These are phyloP conservation scores for Poeciliopsis turrubarensis DNA, from an alignment of 2,113 vertebrate species.

Conservation along the genomic window DNA sequence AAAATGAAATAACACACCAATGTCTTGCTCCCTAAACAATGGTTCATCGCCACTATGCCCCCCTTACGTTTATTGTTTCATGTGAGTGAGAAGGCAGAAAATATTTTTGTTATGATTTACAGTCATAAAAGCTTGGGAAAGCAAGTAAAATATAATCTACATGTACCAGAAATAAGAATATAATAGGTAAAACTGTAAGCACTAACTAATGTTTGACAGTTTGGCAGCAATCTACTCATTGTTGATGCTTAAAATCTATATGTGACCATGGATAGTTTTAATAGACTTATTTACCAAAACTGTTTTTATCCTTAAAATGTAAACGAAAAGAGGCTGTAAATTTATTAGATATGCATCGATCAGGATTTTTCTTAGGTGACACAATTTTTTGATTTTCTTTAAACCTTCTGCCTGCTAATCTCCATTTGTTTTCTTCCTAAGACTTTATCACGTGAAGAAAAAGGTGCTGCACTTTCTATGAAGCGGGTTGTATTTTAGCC, in stretches of 20 bases:
- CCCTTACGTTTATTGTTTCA: background rate
- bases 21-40: background rate
- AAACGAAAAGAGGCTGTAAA: background rate
- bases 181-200: background rate
- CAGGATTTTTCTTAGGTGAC: background rate
- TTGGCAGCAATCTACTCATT: background rate
- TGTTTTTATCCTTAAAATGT: background rate
- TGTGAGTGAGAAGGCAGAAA: background rate
- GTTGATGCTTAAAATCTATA: background rate
- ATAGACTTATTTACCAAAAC: background rate
- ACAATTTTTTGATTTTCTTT: background rate
- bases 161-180: background rate
- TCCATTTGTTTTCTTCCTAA: background rate
- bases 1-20: background rate
- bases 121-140: no score
- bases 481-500: background rate
- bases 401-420: background rate
- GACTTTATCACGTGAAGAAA: background rate
- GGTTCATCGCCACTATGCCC: background rate
- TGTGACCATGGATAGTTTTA: background rate
- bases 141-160: background rate
- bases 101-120: background rate
- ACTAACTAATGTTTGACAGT: background rate
- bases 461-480: background rate
- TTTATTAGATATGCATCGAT: background rate